Conservation (phyloP, 2,888 invertebrate species). For the Geophilus truncorum region DNA sequence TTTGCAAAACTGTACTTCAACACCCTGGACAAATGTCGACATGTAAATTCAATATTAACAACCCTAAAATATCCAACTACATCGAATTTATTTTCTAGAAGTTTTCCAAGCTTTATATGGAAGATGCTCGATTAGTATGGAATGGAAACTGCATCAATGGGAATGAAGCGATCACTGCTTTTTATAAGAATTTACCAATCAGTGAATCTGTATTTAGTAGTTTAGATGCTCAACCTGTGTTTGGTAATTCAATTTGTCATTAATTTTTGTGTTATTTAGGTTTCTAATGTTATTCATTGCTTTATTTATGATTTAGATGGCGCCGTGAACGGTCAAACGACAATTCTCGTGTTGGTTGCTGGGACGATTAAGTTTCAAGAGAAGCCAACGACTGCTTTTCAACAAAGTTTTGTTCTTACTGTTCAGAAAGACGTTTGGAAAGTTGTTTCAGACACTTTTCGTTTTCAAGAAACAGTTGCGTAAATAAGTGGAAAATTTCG, state of each 20-base stretch:
- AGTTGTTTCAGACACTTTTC: slow-evolving; percentile 81
- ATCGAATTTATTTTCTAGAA: slow-evolving; percentile 41
- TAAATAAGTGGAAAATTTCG: background rate
- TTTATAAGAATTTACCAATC: slow-evolving; percentile 73
- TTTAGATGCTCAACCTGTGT: slow-evolving; percentile 81
- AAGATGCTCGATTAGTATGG: slow-evolving; percentile 80
- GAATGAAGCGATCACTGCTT: slow-evolving; percentile 76
- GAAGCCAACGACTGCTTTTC: slow-evolving; percentile 61
- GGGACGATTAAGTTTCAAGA: slow-evolving; percentile 72
- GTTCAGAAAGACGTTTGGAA: slow-evolving; percentile 89
- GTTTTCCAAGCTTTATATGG: slow-evolving; percentile 72
- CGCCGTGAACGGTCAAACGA: slow-evolving; percentile 69
- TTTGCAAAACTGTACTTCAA: slow-evolving; percentile 87
- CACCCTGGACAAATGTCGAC: slow-evolving; percentile 77
- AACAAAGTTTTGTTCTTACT: slow-evolving; percentile 81
- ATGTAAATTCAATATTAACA: slow-evolving; percentile 53
- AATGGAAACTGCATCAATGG: slow-evolving; percentile 83
- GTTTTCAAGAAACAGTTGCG: slow-evolving; percentile 59
- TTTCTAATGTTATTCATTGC: background rate
- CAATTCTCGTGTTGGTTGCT: slow-evolving; percentile 75
- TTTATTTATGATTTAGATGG: slow-evolving; percentile 45
- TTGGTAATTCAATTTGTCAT: slow-evolving; percentile 50
- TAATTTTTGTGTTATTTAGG: background rate
- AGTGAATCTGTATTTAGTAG: slow-evolving; percentile 71
- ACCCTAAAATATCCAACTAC: background rate